These are phyloP conservation scores for Tenodera sinensis DNA, from an alignment of 2,888 invertebrate species.

Conservation along the genomic window DNA sequence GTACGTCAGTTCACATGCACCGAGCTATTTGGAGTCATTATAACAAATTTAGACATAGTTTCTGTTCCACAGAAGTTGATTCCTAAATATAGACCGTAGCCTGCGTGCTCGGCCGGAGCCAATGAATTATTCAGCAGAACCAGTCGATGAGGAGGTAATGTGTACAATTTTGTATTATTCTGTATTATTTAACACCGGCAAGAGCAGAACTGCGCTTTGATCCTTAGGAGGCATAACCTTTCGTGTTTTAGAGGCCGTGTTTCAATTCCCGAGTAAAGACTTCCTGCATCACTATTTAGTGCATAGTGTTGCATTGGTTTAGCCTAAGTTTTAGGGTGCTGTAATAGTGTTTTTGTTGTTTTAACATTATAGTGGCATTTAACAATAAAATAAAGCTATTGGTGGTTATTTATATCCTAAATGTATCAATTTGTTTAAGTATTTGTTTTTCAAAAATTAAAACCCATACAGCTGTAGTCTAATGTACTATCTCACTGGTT, in stretches of 20 bases:
- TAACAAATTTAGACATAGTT: not conserved
- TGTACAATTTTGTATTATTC: not conserved
- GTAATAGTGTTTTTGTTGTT: too few species aligned
- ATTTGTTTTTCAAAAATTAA: too few species aligned
- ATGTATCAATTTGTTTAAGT: too few species aligned
- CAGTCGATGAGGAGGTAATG: not conserved
- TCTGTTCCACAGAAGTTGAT: not conserved
- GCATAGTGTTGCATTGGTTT: too few species aligned
- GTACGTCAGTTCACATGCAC: not conserved
- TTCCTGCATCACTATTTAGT: too few species aligned
- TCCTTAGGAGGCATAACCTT: not conserved
- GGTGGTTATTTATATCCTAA: too few species aligned
- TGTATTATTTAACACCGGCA: not conserved
- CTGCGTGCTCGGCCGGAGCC: not conserved
- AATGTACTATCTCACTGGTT: too few species aligned
- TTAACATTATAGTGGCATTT: too few species aligned
- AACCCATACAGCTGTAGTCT: too few species aligned
- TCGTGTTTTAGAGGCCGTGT: not conserved
- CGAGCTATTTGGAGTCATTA: not conserved
- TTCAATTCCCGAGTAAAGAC: not conserved
- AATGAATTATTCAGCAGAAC: not conserved
- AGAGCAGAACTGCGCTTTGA: not conserved
- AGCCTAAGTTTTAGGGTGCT: too few species aligned
- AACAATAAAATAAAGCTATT: too few species aligned
- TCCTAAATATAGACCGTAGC: not conserved